Evolutionary conservation across 2,888 invertebrate genomes (phyloP).

Genomic region (Tenthredo scrophulariae): DNA sequence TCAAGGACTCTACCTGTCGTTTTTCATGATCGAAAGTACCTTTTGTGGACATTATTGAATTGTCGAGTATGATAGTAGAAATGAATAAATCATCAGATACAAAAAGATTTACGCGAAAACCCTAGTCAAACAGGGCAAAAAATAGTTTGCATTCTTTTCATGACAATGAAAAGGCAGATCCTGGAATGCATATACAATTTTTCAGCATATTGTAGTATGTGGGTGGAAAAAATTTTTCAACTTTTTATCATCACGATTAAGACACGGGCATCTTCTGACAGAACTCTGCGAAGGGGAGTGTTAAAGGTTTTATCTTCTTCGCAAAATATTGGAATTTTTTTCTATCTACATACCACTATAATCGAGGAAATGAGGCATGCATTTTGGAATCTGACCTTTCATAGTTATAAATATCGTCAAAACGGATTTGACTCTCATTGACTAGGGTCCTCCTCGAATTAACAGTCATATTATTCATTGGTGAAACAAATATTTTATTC

Average conservation of each 20-base stretch:
- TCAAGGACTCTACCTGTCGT: not conserved
- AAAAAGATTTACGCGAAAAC: not conserved
- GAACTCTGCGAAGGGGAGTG: not conserved
- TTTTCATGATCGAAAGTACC: not conserved
- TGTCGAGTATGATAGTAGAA: not conserved
- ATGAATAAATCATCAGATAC: not conserved
- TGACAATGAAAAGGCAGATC: not conserved
- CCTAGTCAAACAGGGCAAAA: not conserved
- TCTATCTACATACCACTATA: not conserved
- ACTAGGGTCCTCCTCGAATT: not conserved
- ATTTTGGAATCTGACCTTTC: not conserved
- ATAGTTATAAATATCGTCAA: not conserved
- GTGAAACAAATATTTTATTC: slow-evolving; percentile 1
- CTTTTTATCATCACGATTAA: not conserved
- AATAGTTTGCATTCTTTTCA: not conserved
- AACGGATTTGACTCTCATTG: not conserved
- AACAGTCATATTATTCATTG: not conserved
- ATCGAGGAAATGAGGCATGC: not conserved
- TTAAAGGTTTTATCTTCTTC: not conserved
- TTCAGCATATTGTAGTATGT: not conserved
- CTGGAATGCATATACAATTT: not conserved
- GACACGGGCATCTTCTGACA: not conserved
- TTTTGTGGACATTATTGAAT: not conserved
- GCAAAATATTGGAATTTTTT: slow-evolving; percentile 1
- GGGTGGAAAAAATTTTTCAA: not conserved